A percentile compares a stretch with the other conserved stretches of the same genome.
phyloP scores from a whole-genome alignment of 1,140 invertebrate genomes.

The Idris sp. region DNA sequence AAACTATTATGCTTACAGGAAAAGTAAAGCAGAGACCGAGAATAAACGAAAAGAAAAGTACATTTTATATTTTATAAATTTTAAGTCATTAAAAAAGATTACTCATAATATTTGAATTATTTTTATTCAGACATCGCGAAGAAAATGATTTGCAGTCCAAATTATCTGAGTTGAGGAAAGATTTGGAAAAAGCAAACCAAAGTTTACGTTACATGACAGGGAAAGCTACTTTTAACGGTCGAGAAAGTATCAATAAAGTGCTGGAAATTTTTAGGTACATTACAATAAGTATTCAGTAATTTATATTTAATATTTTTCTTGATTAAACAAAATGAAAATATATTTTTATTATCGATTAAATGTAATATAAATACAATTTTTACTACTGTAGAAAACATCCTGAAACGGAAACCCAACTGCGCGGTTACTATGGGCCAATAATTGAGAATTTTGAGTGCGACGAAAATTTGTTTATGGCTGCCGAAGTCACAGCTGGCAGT shows the following conservation, averaged over 20 bases:
- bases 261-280: conserved; percentile 88
- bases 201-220: conserved; percentile 96
- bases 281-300: too few species aligned
- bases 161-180: conserved; percentile 94
- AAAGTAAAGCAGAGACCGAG: conserved; percentile 94
- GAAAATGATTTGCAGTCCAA: conserved; percentile 96
- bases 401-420: conserved; percentile 87
- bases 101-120: too few species aligned
- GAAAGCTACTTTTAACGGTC: conserved; percentile 96
- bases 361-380: too few species aligned
- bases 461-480: conserved; percentile 97
- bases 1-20: conserved; percentile 96
- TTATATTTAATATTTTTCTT: conserved; percentile 68
- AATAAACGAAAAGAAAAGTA: conserved; percentile 91
- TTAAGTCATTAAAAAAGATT: too few species aligned
- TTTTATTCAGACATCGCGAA: conserved; percentile 81
- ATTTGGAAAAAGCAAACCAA: conserved; percentile 96
- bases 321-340: too few species aligned
- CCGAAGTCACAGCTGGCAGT: conserved; percentile 99
- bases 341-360: too few species aligned
- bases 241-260: conserved; percentile 97
- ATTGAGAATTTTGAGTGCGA: conserved; percentile 99
- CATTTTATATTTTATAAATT: too few species aligned
- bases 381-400: conserved; percentile 87
- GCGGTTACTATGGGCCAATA: conserved; percentile 93